These are phyloP conservation scores for Gadus macrocephalus DNA, from an alignment of 2,113 vertebrate species.

Conservation along the genomic window DNA sequence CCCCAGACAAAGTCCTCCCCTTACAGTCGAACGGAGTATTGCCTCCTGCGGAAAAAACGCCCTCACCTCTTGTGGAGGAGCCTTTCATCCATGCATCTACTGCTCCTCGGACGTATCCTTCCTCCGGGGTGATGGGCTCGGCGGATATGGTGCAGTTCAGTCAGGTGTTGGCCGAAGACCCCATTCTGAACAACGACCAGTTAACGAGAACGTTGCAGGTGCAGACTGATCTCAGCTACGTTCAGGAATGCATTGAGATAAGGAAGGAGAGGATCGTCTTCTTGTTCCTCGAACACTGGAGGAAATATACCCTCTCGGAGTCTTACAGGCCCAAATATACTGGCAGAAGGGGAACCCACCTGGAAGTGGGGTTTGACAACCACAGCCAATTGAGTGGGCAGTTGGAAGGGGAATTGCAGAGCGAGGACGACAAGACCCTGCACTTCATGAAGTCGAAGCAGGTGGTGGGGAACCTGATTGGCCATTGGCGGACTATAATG, in stretches of 20 bases:
- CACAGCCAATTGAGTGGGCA: conserved; percentile 51
- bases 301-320: conserved; percentile 79
- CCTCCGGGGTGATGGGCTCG: conserved; percentile 47
- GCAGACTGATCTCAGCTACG: conserved; percentile 74
- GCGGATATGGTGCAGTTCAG: conserved; percentile 57
- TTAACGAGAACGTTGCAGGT: conserved; percentile 69
- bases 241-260: conserved; percentile 79
- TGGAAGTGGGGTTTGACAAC: conserved; percentile 52
- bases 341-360: conserved; percentile 43
- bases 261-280: conserved; percentile 88
- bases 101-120: conserved; percentile 50
- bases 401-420: conserved; percentile 42
- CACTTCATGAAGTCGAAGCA: conserved; percentile 87
- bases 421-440: conserved; percentile 76
- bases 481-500: conserved; percentile 87
- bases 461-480: conserved; percentile 82
- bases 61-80: conserved; percentile 58
- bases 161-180: conserved; percentile 49
- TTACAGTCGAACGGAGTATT: conserved; percentile 35
- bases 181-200: conserved; percentile 69
- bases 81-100: conserved; percentile 54
- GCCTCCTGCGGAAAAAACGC: conserved; percentile 38
- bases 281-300: conserved; percentile 93
- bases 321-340: conserved; percentile 64
- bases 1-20: conserved; percentile 25